Conservation (phyloP, 2,113 vertebrate species). For the Scophthalmus maximus region DNA sequence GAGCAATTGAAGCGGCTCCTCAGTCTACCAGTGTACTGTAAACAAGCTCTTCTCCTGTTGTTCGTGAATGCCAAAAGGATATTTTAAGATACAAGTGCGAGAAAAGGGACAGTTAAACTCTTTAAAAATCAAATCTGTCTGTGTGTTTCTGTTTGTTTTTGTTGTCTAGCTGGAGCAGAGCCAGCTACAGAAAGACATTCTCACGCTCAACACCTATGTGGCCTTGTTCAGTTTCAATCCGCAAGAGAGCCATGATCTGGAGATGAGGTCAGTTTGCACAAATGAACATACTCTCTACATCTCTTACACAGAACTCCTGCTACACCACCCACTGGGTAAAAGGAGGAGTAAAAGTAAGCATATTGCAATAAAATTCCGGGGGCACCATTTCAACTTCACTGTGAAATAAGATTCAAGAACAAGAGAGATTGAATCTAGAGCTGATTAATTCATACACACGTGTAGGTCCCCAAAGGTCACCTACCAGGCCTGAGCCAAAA, state of each 20-base stretch:
- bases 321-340: too few species aligned
- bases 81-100: conserved; percentile 26
- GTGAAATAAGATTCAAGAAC: conserved; percentile 8
- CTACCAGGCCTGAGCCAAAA: not conserved
- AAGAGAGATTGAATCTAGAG: conserved; percentile 1
- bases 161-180: conserved; percentile 69
- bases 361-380: not conserved
- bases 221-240: conserved; percentile 95
- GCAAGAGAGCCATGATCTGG: conserved; percentile 94
- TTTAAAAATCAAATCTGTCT: not conserved
- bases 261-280: conserved; percentile 88
- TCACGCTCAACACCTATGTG: conserved; percentile 92
- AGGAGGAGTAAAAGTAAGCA: not conserved
- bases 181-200: conserved; percentile 82
- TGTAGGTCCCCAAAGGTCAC: not conserved
- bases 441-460: not conserved
- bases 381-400: not conserved
- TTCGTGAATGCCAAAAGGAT: conserved; percentile 34
- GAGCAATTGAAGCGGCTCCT: conserved; percentile 35
- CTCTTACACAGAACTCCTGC: too few species aligned
- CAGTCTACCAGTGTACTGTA: conserved; percentile 34
- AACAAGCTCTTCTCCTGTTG: conserved; percentile 47
- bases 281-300: too few species aligned
- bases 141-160: conserved; percentile 45
- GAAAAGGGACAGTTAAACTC: conserved; percentile 6